Base-by-base conservation (phyloP, 2,888 invertebrate species). In the Psococerastis gibbosa region DNA sequence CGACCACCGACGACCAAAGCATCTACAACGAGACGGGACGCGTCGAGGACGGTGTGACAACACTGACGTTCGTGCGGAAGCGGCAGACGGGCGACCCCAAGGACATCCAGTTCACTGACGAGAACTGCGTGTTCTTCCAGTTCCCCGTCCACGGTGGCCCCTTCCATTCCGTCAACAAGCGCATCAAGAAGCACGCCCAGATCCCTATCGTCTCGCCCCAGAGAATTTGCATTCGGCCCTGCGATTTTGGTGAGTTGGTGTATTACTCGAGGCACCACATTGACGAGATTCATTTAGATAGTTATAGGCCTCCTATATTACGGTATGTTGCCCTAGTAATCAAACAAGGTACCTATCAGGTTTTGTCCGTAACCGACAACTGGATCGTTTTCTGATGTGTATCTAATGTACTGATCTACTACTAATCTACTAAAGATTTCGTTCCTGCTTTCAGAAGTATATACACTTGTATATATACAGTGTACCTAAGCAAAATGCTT, bases 81-180 rank as follows among this genome's bases (percentile, higher is more conserved):
- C 68, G 88, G 43, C 62, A 70, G 3, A 82, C 83, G 11, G 72
- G 72, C 2, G 88, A 91, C 58, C 55, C 56, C 2, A 66, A 59
- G 71, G 88, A 89, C 58, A 63, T 84, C 13, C 75, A 79, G 1
- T 88, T 89, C 61, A 78, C 81, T 1, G 79, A 88, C 55, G 73
- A 74, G 1, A 71, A 78, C 46, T 91, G 91, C 53, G 65, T 84
- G 31, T 85, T 84, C 62, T 70, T 91, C 66, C 80, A 89, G 73
- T 91, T 84, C 67, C 79, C 85, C 2, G 73, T 82, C 0, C 73
- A 77, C 55, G 89, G 89, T 5, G 89, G 91, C 0, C 68, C 67
- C 2, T 87, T 79, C 58, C 78, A 88, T 57, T 66, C 79, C 3
- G 81, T 82, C 16, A 87, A 78, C 61, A 89, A 89, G 59, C 78